Evolutionary conservation across 2,888 invertebrate genomes (phyloP).

Genomic region (Ophion ellenae): DNA sequence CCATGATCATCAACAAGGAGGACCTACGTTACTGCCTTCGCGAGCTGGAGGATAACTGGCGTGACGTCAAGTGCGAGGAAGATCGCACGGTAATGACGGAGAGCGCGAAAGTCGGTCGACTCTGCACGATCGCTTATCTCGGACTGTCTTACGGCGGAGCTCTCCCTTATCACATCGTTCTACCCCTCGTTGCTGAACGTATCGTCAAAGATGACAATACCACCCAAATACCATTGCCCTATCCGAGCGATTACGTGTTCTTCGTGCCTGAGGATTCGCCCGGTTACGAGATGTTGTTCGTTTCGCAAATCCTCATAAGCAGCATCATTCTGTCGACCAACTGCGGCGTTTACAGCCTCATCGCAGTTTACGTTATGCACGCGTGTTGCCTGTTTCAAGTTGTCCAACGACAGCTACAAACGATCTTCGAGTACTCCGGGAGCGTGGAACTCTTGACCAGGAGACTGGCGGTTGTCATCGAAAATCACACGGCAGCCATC

Average conservation of each 20-base stretch:
- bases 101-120: slow-evolving; percentile 76
- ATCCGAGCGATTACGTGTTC: slow-evolving; percentile 75
- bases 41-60: slow-evolving; percentile 76
- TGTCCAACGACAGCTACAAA: slow-evolving; percentile 68
- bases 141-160: slow-evolving; percentile 78
- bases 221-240: slow-evolving; percentile 75
- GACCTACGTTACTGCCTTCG: slow-evolving; percentile 74
- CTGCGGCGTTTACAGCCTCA: slow-evolving; percentile 76
- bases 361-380: slow-evolving; percentile 75
- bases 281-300: slow-evolving; percentile 73
- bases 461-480: slow-evolving; percentile 50
- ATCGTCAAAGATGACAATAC: slow-evolving; percentile 72
- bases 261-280: slow-evolving; percentile 74
- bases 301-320: slow-evolving; percentile 75
- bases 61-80: slow-evolving; percentile 72
- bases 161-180: slow-evolving; percentile 79
- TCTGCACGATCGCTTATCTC: slow-evolving; percentile 77
- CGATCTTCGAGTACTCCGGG: slow-evolving; percentile 44
- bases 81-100: slow-evolving; percentile 76
- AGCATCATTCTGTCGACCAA: slow-evolving; percentile 74
- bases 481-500: slow-evolving; percentile 64
- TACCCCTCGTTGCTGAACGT: slow-evolving; percentile 74
- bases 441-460: slow-evolving; percentile 33
- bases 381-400: slow-evolving; percentile 75
- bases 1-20: slow-evolving; percentile 76